Conservation (phyloP, 1,140 invertebrate species). For the Helicorthomorpha holstii region DNA sequence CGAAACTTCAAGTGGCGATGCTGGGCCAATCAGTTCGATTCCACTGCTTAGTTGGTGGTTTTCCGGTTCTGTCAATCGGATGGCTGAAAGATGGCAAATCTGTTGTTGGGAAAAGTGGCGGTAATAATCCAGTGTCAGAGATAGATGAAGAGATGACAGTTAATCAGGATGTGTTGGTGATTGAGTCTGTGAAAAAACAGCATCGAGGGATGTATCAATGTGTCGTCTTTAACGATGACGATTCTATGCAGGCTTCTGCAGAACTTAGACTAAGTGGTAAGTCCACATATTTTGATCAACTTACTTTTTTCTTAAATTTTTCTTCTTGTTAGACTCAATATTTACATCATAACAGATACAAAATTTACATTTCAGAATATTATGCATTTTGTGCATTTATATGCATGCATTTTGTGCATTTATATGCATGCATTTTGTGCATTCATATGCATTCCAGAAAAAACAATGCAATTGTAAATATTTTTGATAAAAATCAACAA, state of each 20-base stretch:
- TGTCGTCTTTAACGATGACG: conserved; percentile 63
- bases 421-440: too few species aligned
- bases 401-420: too few species aligned
- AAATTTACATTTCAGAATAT: too few species aligned
- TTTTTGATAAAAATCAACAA: too few species aligned
- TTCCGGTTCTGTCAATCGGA: conserved; percentile 63
- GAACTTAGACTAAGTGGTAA: conserved; percentile 69
- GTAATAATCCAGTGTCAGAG: too few species aligned
- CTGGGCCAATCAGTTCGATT: conserved; percentile 26
- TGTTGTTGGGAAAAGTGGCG: neutral
- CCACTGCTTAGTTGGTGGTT: conserved; percentile 26
- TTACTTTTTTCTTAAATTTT: neutral
- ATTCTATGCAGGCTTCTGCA: conserved; percentile 63
- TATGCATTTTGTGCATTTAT: too few species aligned
- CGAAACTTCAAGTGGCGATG: conserved; percentile 25
- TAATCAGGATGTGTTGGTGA: conserved; percentile 36
- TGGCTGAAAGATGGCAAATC: conserved; percentile 86
- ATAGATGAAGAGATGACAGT: too few species aligned
- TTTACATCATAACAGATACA: too few species aligned
- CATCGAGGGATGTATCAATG: conserved; percentile 82
- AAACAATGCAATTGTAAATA: too few species aligned
- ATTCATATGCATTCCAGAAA: too few species aligned
- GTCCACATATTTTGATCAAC: conserved; percentile 10
- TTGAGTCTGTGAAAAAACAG: conserved; percentile 49
- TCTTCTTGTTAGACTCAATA: neutral